phyloP scores from a whole-genome alignment of 2,888 invertebrate species.

The Choreutis nemorana region DNA sequence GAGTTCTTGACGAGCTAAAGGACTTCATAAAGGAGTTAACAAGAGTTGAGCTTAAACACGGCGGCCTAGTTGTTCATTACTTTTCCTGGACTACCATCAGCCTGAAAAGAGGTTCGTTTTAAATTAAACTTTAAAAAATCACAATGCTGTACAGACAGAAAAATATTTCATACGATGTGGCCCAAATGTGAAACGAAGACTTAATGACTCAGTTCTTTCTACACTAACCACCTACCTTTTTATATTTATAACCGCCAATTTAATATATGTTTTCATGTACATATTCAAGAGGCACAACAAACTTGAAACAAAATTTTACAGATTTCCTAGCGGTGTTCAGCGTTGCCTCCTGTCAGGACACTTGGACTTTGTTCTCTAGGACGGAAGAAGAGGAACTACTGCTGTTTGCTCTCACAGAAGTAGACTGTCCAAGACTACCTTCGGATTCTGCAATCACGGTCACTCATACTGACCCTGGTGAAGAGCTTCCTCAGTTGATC shows the following conservation, averaged over 20 bases:
- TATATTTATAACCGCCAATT: too few species aligned
- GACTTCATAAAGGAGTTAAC: conserved; percentile 70
- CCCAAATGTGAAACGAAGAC: too few species aligned
- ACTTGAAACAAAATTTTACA: conserved; percentile 27
- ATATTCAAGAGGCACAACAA: too few species aligned
- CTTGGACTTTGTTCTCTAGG: conserved; percentile 74
- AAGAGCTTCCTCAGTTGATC: conserved; percentile 80
- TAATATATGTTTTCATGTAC: too few species aligned
- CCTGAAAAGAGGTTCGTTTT: conserved; percentile 70
- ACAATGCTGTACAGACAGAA: too few species aligned
- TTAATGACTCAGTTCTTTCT: too few species aligned
- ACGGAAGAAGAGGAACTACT: conserved; percentile 72
- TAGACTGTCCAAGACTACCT: conserved; percentile 81
- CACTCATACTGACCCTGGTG: conserved; percentile 72
- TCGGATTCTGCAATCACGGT: conserved; percentile 71
- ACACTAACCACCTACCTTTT: too few species aligned
- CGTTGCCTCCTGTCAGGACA: conserved; percentile 76
- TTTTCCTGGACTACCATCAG: conserved; percentile 74
- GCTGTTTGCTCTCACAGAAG: conserved; percentile 78
- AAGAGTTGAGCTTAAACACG: conserved; percentile 71
- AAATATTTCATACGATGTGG: too few species aligned
- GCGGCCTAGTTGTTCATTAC: conserved; percentile 73
- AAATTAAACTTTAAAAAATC: not conserved
- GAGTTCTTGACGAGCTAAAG: conserved; percentile 62
- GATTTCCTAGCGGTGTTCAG: conserved; percentile 78